Percentiles rank a stretch among this genome's conserved stretches.
These are phyloP conservation scores for Bombylius discolor DNA, from an alignment of 2,888 invertebrate species.

Conservation along the genomic window DNA sequence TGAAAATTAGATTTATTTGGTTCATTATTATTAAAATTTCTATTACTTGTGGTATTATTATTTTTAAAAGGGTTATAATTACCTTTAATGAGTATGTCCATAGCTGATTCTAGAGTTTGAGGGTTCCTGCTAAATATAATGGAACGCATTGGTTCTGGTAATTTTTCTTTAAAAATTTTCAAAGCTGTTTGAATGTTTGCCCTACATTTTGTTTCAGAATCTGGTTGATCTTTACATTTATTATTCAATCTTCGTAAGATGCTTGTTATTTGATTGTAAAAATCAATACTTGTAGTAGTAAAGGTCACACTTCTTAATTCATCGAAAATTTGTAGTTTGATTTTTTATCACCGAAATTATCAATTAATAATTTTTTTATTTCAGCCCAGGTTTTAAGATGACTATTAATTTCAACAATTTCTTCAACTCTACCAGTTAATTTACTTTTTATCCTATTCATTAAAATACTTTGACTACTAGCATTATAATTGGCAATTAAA, in stretches of 20 bases:
- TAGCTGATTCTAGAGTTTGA: background rate
- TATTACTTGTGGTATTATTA: background rate
- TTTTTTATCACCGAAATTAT: constrained; percentile 8
- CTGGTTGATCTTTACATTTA: constrained; percentile 4
- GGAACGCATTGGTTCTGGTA: constrained; percentile 4
- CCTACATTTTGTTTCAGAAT: background rate
- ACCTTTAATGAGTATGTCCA: background rate
- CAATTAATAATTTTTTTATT: constrained; percentile 2
- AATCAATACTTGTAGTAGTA: constrained; percentile 3
- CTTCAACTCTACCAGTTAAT: constrained; percentile 1
- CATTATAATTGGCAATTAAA: constrained; percentile 1
- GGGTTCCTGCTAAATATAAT: constrained; percentile 3
- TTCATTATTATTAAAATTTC: too few relatives aligned
- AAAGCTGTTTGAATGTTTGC: background rate
- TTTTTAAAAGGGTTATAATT: constrained; percentile 1
- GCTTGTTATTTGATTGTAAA: constrained; percentile 5
- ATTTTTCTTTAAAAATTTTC: constrained; percentile 2
- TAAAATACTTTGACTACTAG: constrained; percentile 1
- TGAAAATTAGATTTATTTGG: too few relatives aligned
- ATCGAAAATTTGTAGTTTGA: constrained; percentile 2
- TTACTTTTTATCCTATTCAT: constrained; percentile 8
- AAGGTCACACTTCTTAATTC: constrained; percentile 3
- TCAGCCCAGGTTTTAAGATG: constrained; percentile 6
- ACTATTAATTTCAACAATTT: constrained; percentile 5
- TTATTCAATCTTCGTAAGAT: constrained; percentile 6